Percentiles rank a stretch among this genome's conserved stretches.
Conservation (phyloP, 2,888 invertebrate species). For the Agriopis leucophaearia region DNA sequence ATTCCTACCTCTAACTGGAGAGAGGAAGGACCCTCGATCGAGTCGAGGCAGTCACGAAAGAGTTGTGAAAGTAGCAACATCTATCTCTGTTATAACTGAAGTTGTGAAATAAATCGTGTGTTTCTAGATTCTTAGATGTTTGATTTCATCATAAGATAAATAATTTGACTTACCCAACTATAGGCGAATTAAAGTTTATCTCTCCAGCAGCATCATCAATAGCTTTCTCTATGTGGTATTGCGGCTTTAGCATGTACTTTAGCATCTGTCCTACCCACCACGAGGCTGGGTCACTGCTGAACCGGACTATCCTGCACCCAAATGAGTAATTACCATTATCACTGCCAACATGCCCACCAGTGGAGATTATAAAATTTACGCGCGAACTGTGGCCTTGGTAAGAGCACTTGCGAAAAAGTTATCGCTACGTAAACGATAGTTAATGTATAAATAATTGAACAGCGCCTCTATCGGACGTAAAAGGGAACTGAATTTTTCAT, state of each 20-base stretch:
- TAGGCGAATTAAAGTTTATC: background rate
- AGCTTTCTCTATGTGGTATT: background rate
- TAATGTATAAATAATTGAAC: too few species aligned
- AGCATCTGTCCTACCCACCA: conserved; percentile 14
- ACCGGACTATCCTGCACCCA: conserved; percentile 4
- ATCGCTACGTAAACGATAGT: too few species aligned
- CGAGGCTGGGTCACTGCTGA: conserved; percentile 1
- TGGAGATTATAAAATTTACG: background rate
- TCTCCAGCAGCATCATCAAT: background rate
- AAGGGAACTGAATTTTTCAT: too few species aligned
- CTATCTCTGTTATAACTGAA: too few species aligned
- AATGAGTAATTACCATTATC: background rate
- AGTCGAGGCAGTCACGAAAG: too few species aligned
- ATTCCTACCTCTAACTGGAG: too few species aligned
- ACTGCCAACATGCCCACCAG: background rate
- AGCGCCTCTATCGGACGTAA: too few species aligned
- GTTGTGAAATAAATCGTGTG: too few species aligned
- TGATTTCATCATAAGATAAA: background rate
- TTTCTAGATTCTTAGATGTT: too few species aligned
- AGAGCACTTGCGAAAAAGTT: too few species aligned
- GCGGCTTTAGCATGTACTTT: conserved; percentile 1
- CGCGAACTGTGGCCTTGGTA: background rate
- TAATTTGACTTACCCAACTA: conserved; percentile 9
- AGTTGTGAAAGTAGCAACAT: too few species aligned
- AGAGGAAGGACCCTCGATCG: too few species aligned